Evolutionary conservation across 2,113 vertebrate species (phyloP).

Genomic region (Mola mola): DNA sequence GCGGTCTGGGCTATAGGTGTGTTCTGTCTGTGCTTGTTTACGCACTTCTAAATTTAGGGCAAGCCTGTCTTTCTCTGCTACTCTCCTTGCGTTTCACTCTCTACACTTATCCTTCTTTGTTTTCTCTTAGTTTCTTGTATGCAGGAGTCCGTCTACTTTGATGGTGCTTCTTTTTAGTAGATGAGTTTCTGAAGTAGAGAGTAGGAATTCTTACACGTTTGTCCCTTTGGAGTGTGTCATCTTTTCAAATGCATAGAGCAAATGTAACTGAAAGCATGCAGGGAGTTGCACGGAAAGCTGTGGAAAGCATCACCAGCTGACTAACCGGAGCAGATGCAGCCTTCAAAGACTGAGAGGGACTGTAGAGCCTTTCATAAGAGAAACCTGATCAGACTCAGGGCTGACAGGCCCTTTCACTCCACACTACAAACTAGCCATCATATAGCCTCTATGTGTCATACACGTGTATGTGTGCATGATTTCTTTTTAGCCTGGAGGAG

Average conservation of each 20-base stretch:
- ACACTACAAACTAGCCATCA: slow-evolving; percentile 8
- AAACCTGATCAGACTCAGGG: slow-evolving; percentile 42
- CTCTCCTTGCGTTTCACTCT: not conserved
- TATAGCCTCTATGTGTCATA: not conserved
- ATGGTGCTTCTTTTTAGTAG: not conserved
- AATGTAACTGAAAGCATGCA: slow-evolving; percentile 25
- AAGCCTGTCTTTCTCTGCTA: not conserved
- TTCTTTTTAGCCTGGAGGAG: slow-evolving; percentile 59
- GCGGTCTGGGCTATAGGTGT: not conserved
- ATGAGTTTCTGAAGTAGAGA: slow-evolving; percentile 24
- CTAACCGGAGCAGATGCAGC: slow-evolving; percentile 15
- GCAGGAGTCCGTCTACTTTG: not conserved
- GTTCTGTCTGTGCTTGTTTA: not conserved
- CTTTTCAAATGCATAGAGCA: slow-evolving; percentile 31
- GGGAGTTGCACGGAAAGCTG: slow-evolving; percentile 27
- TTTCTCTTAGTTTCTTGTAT: not conserved
- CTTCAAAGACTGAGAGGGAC: slow-evolving; percentile 51
- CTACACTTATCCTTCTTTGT: not conserved
- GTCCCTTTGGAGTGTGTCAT: slow-evolving; percentile 38
- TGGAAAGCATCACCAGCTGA: slow-evolving; percentile 33
- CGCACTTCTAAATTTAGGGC: not conserved
- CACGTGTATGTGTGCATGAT: not conserved
- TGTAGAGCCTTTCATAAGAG: slow-evolving; percentile 34
- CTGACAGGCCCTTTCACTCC: not conserved
- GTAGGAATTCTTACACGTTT: slow-evolving; percentile 21